Base-by-base conservation (phyloP, 1,140 invertebrate genomes). In the Triops longicaudatus region DNA sequence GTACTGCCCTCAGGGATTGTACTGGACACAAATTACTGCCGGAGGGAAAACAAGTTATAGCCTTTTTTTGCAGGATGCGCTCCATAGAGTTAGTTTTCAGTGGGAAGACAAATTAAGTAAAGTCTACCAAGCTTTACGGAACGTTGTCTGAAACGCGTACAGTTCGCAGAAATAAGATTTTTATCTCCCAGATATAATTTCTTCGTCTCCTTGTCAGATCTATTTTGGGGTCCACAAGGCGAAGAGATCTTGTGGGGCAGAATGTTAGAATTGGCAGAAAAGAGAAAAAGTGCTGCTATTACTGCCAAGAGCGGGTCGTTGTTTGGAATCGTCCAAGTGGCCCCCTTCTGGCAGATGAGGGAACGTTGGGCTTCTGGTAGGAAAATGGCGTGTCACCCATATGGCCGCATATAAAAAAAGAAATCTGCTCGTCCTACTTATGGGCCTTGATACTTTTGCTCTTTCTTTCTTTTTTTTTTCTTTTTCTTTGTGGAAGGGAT, bases 341-440 rank as follows among this genome's bases (percentile, higher is more conserved):
- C 44, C 50, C n/a, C 0, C 50, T 22, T 63, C 14, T 63, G n/a
- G 50, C 22, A 63, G 50, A 14, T 63, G 50, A 6, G 14, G 14
- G 50, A 63, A 63, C 31, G 31, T 37, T 37, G 31, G 2, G 31
- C 31, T 7, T 63, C 22, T 22, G 50, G 17, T n/a, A 14, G 22
- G 22, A 63, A 22, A 63, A 22, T 63, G 22, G 50, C 50, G 50
- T 63, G 50, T 63, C 50, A 63, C 50, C 50, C 50, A 63, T 63
- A 63, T 22, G 50, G 50, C 22, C 50, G 14, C 50, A 63, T 63
- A 17, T 63, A 63, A 63, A 22, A n/a, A 63, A 17, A 14, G 50
- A 63, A 63, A 63, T 63, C 50, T 63, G 50, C 50, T 63, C n/a
- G 50, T 17, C 50, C 14, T 63, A 63, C 50, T 63, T 63, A 63